phyloP scores from a whole-genome alignment of 1,140 invertebrate species.

The Oscheius sp. region DNA sequence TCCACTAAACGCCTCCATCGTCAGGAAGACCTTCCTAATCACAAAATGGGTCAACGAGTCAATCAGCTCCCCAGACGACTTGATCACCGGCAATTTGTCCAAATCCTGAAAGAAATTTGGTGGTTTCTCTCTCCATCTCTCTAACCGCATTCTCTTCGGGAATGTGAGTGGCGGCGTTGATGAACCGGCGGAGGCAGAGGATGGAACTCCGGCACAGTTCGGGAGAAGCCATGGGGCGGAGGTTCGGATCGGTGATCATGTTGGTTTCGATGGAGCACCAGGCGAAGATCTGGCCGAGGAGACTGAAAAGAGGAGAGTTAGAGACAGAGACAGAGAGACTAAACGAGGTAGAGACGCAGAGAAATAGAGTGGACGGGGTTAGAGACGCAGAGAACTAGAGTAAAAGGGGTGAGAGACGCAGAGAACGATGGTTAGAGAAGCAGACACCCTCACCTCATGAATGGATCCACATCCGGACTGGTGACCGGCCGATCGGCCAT shows the following conservation, averaged over 20 bases:
- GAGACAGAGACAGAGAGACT: no score
- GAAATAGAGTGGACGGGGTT: no score
- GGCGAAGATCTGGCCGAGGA: conserved; percentile 34
- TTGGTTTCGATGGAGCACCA: conserved; percentile 25
- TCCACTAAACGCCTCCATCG: conserved; percentile 9
- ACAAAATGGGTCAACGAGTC: conserved; percentile 22
- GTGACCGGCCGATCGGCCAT: background rate
- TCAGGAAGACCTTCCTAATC: conserved; percentile 19
- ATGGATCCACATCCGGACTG: conserved; percentile 23
- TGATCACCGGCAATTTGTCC: conserved; percentile 3
- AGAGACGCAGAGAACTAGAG: no score
- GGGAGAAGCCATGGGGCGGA: conserved; percentile 10
- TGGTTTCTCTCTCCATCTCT: background rate
- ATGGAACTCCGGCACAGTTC: conserved; percentile 18
- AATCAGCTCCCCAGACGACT: background rate
- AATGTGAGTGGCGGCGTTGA: background rate
- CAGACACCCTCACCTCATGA: conserved; percentile 26
- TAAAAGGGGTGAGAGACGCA: no score
- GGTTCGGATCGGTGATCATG: conserved; percentile 1
- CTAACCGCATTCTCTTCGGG: conserved; percentile 14
- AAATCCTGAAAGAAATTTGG: background rate
- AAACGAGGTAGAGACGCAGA: no score
- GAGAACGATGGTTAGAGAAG: no score
- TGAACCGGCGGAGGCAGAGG: conserved; percentile 16
- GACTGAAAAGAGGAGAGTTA: conserved; percentile 13